Percentiles rank a stretch among this genome's conserved stretches.
These are phyloP conservation scores for Drosophila cyrtoloma DNA, from an alignment of 2,888 invertebrate genomes.

Conservation along the genomic window DNA sequence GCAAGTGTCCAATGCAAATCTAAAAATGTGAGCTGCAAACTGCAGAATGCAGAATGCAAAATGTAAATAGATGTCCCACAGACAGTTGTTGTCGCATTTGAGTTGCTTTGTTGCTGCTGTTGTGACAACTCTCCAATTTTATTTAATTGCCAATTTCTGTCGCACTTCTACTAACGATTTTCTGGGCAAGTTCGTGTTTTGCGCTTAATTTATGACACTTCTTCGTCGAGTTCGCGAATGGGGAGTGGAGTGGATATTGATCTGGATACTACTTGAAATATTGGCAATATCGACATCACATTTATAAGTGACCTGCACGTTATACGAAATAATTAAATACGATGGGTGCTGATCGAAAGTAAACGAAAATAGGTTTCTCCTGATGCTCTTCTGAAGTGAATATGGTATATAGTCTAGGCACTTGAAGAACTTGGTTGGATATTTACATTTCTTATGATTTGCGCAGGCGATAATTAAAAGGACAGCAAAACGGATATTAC, in stretches of 20 bases:
- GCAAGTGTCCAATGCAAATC: constrained; percentile 2
- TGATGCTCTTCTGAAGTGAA: background rate
- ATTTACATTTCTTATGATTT: background rate
- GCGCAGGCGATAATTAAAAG: background rate
- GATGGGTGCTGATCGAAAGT: background rate
- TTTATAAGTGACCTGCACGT: constrained; percentile 42
- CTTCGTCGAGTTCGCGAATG: constrained; percentile 10
- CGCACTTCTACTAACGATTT: constrained; percentile 74
- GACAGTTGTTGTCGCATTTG: constrained; percentile 34
- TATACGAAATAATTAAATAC: constrained; percentile 48
- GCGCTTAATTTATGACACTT: constrained; percentile 64
- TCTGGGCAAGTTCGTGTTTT: constrained; percentile 64
- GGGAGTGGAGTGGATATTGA: constrained; percentile 35
- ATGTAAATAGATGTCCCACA: constrained; percentile 25
- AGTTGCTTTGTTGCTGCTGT: constrained; percentile 25
- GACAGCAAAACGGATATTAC: background rate
- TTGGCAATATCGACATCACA: constrained; percentile 52
- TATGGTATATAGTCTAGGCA: fast-evolving
- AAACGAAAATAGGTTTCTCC: fast-evolving
- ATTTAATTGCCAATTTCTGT: constrained; percentile 74
- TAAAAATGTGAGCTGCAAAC: constrained; percentile 22
- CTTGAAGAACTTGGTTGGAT: background rate
- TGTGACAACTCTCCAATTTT: constrained; percentile 74
- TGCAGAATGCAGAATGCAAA: constrained; percentile 11
- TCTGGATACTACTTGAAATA: constrained; percentile 50